These are phyloP conservation scores for Bolinopsis microptera DNA, from an alignment of 37 sponge, comb jelly and placozoan genomes.

Conservation along the genomic window DNA sequence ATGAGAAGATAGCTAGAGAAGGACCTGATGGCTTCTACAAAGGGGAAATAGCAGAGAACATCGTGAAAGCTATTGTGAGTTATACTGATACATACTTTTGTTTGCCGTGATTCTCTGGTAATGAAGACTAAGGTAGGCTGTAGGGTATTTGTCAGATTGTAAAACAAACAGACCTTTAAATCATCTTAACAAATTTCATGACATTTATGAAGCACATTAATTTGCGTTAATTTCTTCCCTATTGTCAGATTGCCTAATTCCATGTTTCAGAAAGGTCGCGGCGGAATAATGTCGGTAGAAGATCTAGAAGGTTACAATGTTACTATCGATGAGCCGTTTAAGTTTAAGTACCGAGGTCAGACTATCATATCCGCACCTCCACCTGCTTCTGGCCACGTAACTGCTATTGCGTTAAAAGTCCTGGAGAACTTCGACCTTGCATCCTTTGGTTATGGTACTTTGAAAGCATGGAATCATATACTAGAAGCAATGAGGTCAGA, in stretches of 20 bases:
- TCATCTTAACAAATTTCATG: too few species aligned
- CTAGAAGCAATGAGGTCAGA: conserved; percentile 10
- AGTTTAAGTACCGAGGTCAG: neutral
- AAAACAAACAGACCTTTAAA: too few species aligned
- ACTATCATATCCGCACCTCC: neutral
- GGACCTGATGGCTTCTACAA: conserved; percentile 60
- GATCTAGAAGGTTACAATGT: neutral
- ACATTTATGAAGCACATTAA: too few species aligned
- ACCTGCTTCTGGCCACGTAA: neutral
- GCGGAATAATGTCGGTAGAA: neutral
- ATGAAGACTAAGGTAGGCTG: too few species aligned
- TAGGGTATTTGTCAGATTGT: too few species aligned
- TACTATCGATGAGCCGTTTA: neutral
- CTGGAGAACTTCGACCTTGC: neutral
- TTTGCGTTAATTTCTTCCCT: too few species aligned
- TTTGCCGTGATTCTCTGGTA: too few species aligned
- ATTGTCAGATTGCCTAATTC: too few species aligned
- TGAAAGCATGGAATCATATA: conserved; percentile 6
- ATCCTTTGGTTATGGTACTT: neutral
- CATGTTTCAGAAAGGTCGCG: neutral
- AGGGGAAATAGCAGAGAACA: conserved; percentile 8
- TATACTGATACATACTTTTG: too few species aligned
- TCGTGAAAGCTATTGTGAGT: neutral
- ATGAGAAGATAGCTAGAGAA: conserved; percentile 33
- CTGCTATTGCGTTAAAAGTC: neutral